Evolutionary conservation across 2,797 vertebrate species (phyloP), one percentile per base, ranked within the genome.

Genomic region (Ceryle rudis): DNA sequence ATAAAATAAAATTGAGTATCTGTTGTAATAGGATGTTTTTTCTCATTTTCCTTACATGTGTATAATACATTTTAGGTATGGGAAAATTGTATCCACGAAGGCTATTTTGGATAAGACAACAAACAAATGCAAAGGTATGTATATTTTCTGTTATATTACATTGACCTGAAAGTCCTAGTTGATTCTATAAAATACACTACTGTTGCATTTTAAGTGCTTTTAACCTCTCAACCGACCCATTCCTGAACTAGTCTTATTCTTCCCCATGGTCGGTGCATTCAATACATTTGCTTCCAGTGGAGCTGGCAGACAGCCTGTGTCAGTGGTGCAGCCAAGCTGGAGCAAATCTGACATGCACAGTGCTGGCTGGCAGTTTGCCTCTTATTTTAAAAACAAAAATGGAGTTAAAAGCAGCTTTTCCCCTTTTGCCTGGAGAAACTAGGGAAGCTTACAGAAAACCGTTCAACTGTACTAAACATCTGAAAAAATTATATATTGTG

Each of bases 111-210:
- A 99, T 98, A 99, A 99, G 97, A 98, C 99, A 64, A 99, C 99
- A 93, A 99, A 99, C 98, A 99, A 99, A 98, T 99, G 99, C 97
- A 99, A 99, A 99, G 99, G 99, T 99, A 98, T 81, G 99, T 99
- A 97, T 84, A 87, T 98, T 94, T 85, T 75, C 42, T 49, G 69
- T 87, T 93, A 70, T 67, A 47, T 78, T 72, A 10, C 15, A 1
- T 69, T 93, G 39, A 42, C 11, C 8, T 86, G 22, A 33, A 86
- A 72, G 46, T 78, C 7, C 0, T 44, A 67, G 71, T 2, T 19
- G 10, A 52, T 78, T 77, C 29, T 64, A 6, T 55, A 44, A 69
- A 84, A 54, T 58, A 49, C 0, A 1, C 75, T 54, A 31, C 54
- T 69, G 46, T 70, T 92, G 18, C 54, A 61, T 80, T 91, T 90